Base-by-base conservation (phyloP, 2,888 invertebrate genomes). In the Volucella inanis region DNA sequence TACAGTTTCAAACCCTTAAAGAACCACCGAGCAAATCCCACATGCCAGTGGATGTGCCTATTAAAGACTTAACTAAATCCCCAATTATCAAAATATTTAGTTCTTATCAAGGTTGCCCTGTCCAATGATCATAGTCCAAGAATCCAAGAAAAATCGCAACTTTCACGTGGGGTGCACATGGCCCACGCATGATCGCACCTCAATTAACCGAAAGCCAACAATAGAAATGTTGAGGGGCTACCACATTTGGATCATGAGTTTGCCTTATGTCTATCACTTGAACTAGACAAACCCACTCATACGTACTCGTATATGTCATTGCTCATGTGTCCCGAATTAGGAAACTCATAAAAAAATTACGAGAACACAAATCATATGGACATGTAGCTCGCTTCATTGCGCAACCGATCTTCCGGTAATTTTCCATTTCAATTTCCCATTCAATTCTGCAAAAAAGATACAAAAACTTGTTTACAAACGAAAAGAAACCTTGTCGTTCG, bases 371-470 rank as follows among this genome's bases (percentile, higher is more conserved):
- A 22, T 22, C 38, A 55, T 18, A 15, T 2, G 12, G 12, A 8
- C 47, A 68, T 18, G 12, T 38, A 14, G 31, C 15, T 38, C 38
- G 15, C 38, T 9, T 39, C 0, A 47, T 68, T 55, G n/a, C 47
- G 12, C 31, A 31, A 31, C 31, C 31, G 31, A 38, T 15, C 49
- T 59, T 2, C 43, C 15, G 22, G 75, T 75, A 31, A 65, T 50
- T 76, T 76, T 76, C 75, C 67, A 67, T 52, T 38, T 43, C 49
- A 12, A 41, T 18, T 18, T 39, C 11, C 18, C 31, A 6, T 3
- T 31, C 31, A 31, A 31, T 31, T 31, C 2, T 3, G 43, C 14
- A 10, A 3, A 4, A 12, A 0, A 55, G 12, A 1, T 3, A 15
- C 41, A 59, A 41, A 12, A 38, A 38, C 18, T 18, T 59, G 41